These are phyloP conservation scores for Entomyzon cyanotis DNA, from an alignment of 2,113 vertebrate genomes.

Conservation along the genomic window DNA sequence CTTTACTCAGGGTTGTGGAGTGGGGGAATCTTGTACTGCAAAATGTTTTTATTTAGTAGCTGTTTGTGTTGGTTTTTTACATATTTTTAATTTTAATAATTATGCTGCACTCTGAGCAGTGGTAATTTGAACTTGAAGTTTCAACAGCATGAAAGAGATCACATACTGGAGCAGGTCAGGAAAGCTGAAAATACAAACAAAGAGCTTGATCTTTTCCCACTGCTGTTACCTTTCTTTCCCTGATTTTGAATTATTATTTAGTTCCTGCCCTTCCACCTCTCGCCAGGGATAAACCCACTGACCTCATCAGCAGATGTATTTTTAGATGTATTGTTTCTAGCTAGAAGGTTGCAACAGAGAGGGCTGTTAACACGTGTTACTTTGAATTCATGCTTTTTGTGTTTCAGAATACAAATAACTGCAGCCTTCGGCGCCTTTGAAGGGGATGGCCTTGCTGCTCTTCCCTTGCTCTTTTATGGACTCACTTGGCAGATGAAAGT, in stretches of 20 bases:
- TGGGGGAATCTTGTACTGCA: rapidly evolving
- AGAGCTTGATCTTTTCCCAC: background rate
- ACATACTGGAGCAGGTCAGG: background rate
- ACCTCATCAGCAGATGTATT: constrained; percentile 57
- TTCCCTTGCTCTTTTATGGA: background rate
- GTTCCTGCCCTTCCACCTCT: constrained; percentile 17
- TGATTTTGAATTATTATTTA: constrained; percentile 23
- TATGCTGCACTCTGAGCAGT: background rate
- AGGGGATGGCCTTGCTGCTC: background rate
- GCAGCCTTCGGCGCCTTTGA: background rate
- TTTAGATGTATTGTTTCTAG: constrained; percentile 52
- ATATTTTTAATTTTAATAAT: background rate
- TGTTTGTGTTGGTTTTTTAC: background rate
- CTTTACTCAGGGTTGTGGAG: background rate
- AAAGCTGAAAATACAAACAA: constrained; percentile 5
- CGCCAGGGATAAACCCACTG: background rate
- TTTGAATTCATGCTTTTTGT: constrained; percentile 15
- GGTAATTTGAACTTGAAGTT: background rate
- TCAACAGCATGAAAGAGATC: background rate
- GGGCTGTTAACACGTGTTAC: background rate
- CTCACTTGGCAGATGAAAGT: background rate
- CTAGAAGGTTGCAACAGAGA: background rate
- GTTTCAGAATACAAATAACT: background rate
- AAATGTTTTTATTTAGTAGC: background rate
- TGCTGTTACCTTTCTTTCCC: background rate